A percentile compares a stretch with the other conserved stretches of the same genome.
Conservation (phyloP, 2,797 vertebrate species). For the Enteromius radiatus region DNA sequence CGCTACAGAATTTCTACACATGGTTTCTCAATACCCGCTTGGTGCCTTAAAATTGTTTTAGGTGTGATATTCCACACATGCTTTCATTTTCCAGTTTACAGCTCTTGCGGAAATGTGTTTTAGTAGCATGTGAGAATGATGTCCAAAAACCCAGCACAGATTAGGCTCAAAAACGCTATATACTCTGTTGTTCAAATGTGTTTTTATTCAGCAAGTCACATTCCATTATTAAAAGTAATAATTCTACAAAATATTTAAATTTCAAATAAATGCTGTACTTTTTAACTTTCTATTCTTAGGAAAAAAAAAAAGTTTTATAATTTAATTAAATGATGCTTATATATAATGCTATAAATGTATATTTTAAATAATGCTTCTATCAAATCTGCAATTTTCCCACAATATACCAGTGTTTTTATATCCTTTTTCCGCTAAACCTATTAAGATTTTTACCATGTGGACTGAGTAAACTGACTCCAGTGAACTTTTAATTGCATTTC, state of each 20-base stretch:
- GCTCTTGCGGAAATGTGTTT: slow-evolving; percentile 1
- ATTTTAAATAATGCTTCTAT: not conserved
- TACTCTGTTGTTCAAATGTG: not conserved
- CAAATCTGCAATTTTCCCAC: not conserved
- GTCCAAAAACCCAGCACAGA: not conserved
- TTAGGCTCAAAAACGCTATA: not conserved
- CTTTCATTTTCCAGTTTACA: not conserved
- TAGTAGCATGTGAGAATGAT: not conserved
- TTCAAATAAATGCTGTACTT: not conserved
- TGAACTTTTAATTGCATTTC: slow-evolving; percentile 55
- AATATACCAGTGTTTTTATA: not conserved
- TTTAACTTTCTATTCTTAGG: no score
- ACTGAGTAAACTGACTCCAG: slow-evolving; percentile 43
- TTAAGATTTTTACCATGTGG: not conserved
- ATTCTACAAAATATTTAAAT: not conserved
- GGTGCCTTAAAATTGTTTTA: slow-evolving; percentile 31
- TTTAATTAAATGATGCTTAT: no score
- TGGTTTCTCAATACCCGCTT: slow-evolving; percentile 23
- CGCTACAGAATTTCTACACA: slow-evolving; percentile 20
- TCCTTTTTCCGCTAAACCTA: not conserved
- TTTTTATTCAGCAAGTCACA: not conserved
- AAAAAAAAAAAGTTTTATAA: no score
- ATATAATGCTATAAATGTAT: no score
- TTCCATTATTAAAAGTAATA: not conserved
- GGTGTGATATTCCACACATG: slow-evolving; percentile 42